Conservation (phyloP, 2,888 invertebrate genomes). For the Tinea pellionella region DNA sequence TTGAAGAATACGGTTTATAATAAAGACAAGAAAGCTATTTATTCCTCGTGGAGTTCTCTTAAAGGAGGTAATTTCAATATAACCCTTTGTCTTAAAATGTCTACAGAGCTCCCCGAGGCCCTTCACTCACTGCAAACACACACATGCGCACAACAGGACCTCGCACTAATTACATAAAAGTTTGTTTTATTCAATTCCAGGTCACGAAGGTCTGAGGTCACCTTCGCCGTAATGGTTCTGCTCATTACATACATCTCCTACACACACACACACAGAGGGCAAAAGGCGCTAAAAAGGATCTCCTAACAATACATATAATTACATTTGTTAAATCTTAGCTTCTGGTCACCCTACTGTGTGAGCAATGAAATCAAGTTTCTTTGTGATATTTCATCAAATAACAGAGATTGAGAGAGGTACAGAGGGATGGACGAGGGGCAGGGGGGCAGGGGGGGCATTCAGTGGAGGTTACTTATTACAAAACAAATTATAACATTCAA, state of each 20-base stretch:
- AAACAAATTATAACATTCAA: background rate
- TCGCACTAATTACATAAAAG: background rate
- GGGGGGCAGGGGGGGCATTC: background rate
- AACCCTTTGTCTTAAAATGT: background rate
- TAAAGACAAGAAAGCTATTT: background rate
- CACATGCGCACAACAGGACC: background rate
- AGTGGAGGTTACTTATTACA: background rate
- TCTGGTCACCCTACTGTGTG: background rate
- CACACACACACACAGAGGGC: no score
- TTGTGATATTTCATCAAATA: background rate
- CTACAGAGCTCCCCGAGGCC: background rate
- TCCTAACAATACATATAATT: no score
- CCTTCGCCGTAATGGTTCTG: no score
- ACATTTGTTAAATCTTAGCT: no score
- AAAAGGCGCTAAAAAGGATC: no score
- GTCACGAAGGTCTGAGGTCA: no score
- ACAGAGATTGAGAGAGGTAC: background rate
- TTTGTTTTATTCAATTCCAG: no score
- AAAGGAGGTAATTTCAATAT: background rate
- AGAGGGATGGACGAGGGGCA: background rate
- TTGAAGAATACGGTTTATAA: background rate
- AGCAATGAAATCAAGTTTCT: background rate
- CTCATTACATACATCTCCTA: no score
- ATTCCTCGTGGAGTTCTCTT: background rate
- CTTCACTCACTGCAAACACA: background rate